A percentile compares a stretch with the other conserved stretches of the same genome.
These are phyloP conservation scores for Heterochromis multidens DNA, from an alignment of 2,113 vertebrate species.

Conservation along the genomic window DNA sequence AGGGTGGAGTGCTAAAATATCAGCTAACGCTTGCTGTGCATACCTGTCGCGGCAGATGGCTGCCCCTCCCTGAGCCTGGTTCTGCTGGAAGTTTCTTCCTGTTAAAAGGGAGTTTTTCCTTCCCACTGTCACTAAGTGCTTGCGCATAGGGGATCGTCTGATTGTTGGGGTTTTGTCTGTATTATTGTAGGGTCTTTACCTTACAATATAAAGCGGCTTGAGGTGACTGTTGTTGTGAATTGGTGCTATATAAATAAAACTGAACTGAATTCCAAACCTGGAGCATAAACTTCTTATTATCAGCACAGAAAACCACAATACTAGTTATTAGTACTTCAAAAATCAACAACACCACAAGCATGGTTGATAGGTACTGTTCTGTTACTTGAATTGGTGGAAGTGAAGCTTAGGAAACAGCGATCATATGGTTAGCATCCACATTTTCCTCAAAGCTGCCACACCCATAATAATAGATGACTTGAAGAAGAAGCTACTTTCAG, in stretches of 20 bases:
- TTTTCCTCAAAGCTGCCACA: not conserved
- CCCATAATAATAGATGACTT: not conserved
- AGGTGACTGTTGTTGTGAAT: not conserved
- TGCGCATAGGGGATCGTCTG: not conserved
- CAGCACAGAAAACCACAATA: not conserved
- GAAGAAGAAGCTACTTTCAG: not conserved
- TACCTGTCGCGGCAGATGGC: not conserved
- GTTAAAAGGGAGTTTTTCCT: not conserved
- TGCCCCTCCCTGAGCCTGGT: not conserved
- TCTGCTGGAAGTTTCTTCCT: not conserved
- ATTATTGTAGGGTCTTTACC: no score
- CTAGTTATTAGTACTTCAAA: not conserved
- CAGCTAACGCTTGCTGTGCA: not conserved
- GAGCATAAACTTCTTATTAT: not conserved
- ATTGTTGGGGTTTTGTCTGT: not conserved
- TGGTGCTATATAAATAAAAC: not conserved
- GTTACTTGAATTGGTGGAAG: not conserved
- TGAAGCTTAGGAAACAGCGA: not conserved
- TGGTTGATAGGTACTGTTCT: not conserved
- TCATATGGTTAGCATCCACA: not conserved
- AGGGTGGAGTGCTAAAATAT: not conserved
- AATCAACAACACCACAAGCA: not conserved
- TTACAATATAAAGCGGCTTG: not conserved
- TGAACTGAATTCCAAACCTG: not conserved
- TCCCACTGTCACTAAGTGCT: not conserved